Conservation (phyloP, 2,888 invertebrate genomes). For the Scrobipalpa atriplicella region DNA sequence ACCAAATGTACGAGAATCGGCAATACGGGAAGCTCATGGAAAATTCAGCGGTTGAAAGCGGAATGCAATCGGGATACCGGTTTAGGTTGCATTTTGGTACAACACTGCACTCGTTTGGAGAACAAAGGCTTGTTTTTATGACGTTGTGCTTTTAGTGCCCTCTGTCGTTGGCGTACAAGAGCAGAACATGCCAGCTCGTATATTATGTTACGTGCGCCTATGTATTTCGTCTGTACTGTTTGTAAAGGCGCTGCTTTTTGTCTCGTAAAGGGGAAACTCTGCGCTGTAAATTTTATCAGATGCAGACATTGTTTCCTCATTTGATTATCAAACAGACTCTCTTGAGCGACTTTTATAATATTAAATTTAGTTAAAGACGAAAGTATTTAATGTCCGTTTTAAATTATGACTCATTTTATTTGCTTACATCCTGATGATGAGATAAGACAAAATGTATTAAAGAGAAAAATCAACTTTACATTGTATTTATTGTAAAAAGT, state of each 20-base stretch:
- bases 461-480: not conserved
- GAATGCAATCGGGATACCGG: constrained; percentile 71
- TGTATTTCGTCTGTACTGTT: constrained; percentile 11
- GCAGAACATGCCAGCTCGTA: constrained; percentile 26
- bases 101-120: constrained; percentile 50
- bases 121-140: constrained; percentile 51
- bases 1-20: constrained; percentile 59
- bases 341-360: too few relatives aligned
- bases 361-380: too few relatives aligned
- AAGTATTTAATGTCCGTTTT: not conserved
- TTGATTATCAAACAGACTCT: too few relatives aligned
- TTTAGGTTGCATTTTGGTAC: constrained; percentile 64
- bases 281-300: constrained; percentile 1
- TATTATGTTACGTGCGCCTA: constrained; percentile 26
- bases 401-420: not conserved
- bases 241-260: not conserved
- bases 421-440: not conserved
- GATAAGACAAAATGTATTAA: not conserved
- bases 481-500: not conserved
- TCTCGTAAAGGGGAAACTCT: not conserved
- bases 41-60: constrained; percentile 73
- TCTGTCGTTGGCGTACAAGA: constrained; percentile 30
- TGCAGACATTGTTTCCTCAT: not conserved
- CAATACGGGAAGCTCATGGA: constrained; percentile 58
- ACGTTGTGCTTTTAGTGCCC: constrained; percentile 48